phyloP scores from a whole-genome alignment of 2,888 invertebrate species.

The Sesia apiformis region DNA sequence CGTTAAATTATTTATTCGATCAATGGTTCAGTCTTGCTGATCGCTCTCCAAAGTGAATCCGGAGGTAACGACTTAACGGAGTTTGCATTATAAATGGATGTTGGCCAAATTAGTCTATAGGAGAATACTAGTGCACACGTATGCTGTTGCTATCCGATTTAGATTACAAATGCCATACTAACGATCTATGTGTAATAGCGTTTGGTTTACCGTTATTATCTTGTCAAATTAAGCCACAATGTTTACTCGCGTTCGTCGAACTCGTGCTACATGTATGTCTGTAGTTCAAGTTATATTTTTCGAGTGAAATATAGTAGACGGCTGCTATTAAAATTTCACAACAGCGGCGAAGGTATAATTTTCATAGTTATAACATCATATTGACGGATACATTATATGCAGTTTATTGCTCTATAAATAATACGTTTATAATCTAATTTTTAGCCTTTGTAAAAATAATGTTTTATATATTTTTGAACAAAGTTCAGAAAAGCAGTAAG shows the following conservation, averaged over 20 bases:
- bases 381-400: too few relatives aligned
- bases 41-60: conserved; percentile 10
- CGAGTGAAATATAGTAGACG: too few relatives aligned
- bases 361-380: too few relatives aligned
- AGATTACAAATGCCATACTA: conserved; percentile 16
- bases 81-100: conserved; percentile 46
- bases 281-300: too few relatives aligned
- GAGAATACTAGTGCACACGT: conserved; percentile 37
- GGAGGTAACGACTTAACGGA: conserved; percentile 38
- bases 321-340: too few relatives aligned
- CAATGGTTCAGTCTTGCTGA: conserved; percentile 13
- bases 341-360: too few relatives aligned
- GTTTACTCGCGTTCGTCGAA: background rate
- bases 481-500: background rate
- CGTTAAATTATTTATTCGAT: conserved; percentile 28
- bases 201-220: conserved; percentile 1
- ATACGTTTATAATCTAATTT: too few relatives aligned
- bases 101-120: conserved; percentile 19
- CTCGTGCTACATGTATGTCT: background rate
- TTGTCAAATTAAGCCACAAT: conserved; percentile 1
- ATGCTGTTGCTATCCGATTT: conserved; percentile 27
- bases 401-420: too few relatives aligned
- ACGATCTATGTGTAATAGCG: too few relatives aligned
- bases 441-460: too few relatives aligned
- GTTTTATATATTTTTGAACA: too few relatives aligned